Conservation (phyloP, 2,113 vertebrate species). For the Camelus bactrianus region DNA sequence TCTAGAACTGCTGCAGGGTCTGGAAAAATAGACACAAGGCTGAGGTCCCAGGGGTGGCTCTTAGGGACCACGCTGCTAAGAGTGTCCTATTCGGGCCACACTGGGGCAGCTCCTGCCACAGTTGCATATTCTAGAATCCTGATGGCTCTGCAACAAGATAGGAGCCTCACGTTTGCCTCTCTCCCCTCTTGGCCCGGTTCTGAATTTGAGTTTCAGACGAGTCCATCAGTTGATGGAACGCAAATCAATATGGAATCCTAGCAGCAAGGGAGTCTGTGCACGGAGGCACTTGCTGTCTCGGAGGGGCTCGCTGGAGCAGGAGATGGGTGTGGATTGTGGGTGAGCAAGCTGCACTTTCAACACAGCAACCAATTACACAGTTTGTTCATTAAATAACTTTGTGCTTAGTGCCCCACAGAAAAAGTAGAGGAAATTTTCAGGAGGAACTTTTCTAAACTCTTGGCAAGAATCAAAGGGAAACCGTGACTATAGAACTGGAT, state of each 20-base stretch:
- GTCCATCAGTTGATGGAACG: background rate
- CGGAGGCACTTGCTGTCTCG: rapidly evolving
- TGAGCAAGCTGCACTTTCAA: background rate
- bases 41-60: background rate
- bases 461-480: background rate
- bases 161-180: background rate
- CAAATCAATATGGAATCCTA: background rate
- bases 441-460: background rate
- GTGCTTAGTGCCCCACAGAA: background rate
- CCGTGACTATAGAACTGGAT: background rate
- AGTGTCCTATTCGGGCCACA: background rate
- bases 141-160: background rate
- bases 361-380: no score
- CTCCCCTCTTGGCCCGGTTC: background rate
- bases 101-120: background rate
- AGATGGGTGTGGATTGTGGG: background rate
- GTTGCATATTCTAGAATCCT: background rate
- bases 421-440: background rate
- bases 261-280: background rate
- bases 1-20: background rate
- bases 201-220: background rate
- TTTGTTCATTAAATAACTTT: background rate
- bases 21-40: background rate
- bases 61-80: background rate
- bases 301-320: background rate